Evolutionary conservation across 2,797 vertebrate species (phyloP).

Genomic region (Sebastes minor): DNA sequence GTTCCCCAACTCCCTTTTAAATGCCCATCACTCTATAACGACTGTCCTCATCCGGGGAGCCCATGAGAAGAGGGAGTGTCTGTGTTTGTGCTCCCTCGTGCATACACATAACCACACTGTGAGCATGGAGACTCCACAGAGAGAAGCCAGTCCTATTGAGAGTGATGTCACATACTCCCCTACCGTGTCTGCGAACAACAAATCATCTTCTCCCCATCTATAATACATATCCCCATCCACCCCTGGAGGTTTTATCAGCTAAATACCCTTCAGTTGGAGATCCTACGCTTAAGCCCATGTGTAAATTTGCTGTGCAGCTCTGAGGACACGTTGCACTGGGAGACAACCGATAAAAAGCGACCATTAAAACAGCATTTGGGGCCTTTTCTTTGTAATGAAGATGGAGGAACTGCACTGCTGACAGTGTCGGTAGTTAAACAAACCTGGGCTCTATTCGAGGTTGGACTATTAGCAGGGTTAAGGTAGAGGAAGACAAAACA

Average conservation of each 20-base stretch:
- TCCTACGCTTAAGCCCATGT: constrained; percentile 41
- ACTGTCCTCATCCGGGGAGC: constrained; percentile 23
- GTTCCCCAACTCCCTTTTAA: constrained; percentile 40
- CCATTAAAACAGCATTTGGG: constrained; percentile 59
- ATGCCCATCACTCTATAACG: constrained; percentile 32
- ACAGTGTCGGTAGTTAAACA: constrained; percentile 46
- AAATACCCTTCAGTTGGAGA: constrained; percentile 62
- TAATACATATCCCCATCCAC: constrained; percentile 56
- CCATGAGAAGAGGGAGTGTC: constrained; percentile 1
- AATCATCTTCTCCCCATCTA: constrained; percentile 61
- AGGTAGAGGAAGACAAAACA: not conserved
- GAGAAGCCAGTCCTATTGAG: constrained; percentile 54
- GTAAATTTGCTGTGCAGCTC: constrained; percentile 42
- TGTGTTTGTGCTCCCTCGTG: constrained; percentile 36
- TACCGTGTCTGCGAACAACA: constrained; percentile 47
- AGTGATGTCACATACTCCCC: constrained; percentile 57
- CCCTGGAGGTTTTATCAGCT: constrained; percentile 57
- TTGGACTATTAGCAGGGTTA: not conserved
- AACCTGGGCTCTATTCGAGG: constrained; percentile 8
- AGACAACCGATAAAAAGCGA: constrained; percentile 58
- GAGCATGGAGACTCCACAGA: constrained; percentile 22
- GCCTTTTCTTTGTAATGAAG: constrained; percentile 62
- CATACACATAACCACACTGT: constrained; percentile 29
- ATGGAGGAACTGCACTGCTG: constrained; percentile 44
- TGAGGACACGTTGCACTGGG: constrained; percentile 7